Evolutionary conservation across 2,113 vertebrate species (phyloP).

Genomic region (Brachirus orientalis): DNA sequence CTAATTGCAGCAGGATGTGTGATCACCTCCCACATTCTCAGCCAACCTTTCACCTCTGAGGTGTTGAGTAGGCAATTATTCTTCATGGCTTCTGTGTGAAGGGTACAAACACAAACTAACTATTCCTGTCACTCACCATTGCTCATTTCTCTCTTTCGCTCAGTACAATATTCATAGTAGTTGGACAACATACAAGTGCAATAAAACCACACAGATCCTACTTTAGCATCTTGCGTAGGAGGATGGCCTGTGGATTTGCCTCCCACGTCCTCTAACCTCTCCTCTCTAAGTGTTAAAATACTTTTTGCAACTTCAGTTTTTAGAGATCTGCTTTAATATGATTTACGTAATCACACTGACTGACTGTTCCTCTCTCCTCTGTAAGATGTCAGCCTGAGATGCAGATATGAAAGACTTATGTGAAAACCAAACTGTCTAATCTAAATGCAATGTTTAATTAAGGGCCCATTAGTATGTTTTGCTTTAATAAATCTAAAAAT

Average conservation of each 20-base stretch:
- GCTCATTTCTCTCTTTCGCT: conserved; percentile 28
- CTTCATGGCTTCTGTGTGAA: conserved; percentile 79
- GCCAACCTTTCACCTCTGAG: conserved; percentile 77
- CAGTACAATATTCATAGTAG: conserved; percentile 6
- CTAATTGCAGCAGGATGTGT: conserved; percentile 73
- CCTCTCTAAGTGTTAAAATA: neutral
- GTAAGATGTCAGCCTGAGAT: conserved; percentile 13
- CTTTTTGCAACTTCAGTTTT: neutral
- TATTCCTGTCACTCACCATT: conserved; percentile 29
- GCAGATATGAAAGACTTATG: conserved; percentile 3
- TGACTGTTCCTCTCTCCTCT: neutral
- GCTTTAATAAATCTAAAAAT: conserved; percentile 18
- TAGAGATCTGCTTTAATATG: neutral
- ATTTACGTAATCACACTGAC: neutral
- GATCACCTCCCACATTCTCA: conserved; percentile 64
- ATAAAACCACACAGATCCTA: conserved; percentile 29
- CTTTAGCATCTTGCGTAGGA: conserved; percentile 38
- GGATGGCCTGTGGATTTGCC: conserved; percentile 21
- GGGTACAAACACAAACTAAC: conserved; percentile 61
- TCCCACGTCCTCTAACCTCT: conserved; percentile 14
- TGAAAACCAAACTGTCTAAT: neutral
- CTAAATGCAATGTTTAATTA: too few species aligned
- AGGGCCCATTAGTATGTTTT: too few species aligned
- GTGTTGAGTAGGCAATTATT: conserved; percentile 81
- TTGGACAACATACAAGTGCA: conserved; percentile 44